Conservation (phyloP, 2,113 vertebrate genomes). For the Chaenocephalus aceratus region DNA sequence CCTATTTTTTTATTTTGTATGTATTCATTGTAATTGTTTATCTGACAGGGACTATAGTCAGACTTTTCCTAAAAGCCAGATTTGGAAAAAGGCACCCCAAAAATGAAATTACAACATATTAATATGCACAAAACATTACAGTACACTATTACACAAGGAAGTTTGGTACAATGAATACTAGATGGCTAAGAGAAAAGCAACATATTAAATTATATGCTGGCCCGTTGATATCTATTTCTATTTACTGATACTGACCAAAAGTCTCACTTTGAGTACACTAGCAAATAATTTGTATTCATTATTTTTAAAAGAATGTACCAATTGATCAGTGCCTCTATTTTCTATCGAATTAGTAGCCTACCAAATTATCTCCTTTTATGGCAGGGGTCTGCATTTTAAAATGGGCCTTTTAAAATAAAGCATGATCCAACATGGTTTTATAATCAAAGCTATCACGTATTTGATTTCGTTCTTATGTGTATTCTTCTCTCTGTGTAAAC, state of each 20-base stretch:
- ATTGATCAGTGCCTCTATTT: conserved; percentile 1
- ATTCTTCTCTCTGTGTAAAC: conserved; percentile 55
- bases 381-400: no score
- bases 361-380: not conserved
- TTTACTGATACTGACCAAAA: not conserved
- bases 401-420: conserved; percentile 4
- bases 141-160: not conserved
- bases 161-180: not conserved
- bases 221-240: not conserved
- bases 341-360: not conserved
- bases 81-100: not conserved
- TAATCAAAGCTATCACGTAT: conserved; percentile 15
- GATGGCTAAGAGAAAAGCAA: not conserved
- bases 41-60: not conserved
- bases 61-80: not conserved
- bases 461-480: conserved; percentile 38
- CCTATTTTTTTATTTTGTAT: not conserved
- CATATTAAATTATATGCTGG: not conserved
- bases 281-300: not conserved
- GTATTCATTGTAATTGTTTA: not conserved
- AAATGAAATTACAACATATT: not conserved
- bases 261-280: not conserved
- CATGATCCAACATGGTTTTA: conserved; percentile 30
- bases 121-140: conserved; percentile 1
- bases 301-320: not conserved